Percentiles rank a stretch among this genome's conserved stretches.
phyloP scores from a whole-genome alignment of 2,888 invertebrate genomes.

The Brenthis daphne region DNA sequence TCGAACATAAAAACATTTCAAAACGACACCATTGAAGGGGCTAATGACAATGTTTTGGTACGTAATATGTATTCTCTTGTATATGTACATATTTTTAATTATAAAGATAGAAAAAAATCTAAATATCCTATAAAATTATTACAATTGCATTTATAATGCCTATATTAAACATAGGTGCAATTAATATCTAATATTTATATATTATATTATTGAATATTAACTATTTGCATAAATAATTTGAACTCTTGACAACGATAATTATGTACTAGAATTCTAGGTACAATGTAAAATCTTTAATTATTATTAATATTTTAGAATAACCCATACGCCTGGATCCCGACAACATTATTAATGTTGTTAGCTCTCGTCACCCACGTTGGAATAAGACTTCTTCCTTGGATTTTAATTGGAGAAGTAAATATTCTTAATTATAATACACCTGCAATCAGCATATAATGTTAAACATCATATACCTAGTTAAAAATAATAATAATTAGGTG shows the following conservation, averaged over 20 bases:
- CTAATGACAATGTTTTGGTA: constrained; percentile 1
- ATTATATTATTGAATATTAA: no score
- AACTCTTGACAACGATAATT: no score
- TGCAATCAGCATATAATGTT: not conserved
- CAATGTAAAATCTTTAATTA: not conserved
- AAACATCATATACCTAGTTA: no score
- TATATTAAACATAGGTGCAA: no score
- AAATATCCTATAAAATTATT: no score
- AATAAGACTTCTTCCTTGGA: constrained; percentile 89
- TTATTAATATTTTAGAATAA: constrained; percentile 60
- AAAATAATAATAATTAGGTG: no score
- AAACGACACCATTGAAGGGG: not conserved
- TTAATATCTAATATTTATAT: no score
- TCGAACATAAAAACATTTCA: not conserved
- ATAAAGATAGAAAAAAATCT: no score
- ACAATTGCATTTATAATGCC: no score
- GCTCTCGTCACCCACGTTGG: constrained; percentile 87
- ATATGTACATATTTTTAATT: not conserved
- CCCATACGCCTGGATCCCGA: constrained; percentile 85
- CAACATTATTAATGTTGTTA: constrained; percentile 83
- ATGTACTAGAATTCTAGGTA: no score
- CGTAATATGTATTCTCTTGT: not conserved
- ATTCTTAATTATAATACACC: not conserved
- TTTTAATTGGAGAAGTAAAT: constrained; percentile 88
- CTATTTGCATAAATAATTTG: no score